Percentiles rank a stretch among this genome's conserved stretches.
phyloP scores from a whole-genome alignment of 1,140 invertebrate genomes.

The Pseudachorutes palmiensis region DNA sequence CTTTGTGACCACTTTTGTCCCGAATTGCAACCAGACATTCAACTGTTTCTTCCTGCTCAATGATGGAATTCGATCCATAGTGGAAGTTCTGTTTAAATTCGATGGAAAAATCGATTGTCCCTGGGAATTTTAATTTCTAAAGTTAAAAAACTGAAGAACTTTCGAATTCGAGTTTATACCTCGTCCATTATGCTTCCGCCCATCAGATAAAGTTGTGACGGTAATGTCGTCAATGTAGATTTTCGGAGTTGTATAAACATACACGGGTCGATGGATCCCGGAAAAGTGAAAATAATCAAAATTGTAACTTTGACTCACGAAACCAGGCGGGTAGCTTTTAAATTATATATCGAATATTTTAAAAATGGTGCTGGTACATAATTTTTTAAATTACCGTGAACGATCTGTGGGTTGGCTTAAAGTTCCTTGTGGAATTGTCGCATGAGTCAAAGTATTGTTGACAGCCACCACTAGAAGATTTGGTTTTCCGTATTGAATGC shows the following conservation, averaged over 20 bases:
- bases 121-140: background rate
- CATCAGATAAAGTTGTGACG: conserved; percentile 42
- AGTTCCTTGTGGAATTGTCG: conserved; percentile 46
- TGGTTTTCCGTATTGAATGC: background rate
- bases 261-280: conserved; percentile 55
- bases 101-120: too few relatives aligned
- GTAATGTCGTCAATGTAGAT: conserved; percentile 50
- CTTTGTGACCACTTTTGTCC: conserved; percentile 38
- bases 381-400: too few relatives aligned
- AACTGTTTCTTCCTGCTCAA: too few relatives aligned
- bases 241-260: conserved; percentile 49
- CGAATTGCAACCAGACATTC: conserved; percentile 24
- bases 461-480: conserved; percentile 54
- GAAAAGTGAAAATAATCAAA: conserved; percentile 66
- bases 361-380: background rate
- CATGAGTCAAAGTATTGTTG: conserved; percentile 53
- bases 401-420: conserved; percentile 19
- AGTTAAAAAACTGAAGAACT: too few relatives aligned
- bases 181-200: background rate
- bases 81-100: too few relatives aligned
- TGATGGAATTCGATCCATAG: too few relatives aligned
- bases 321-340: conserved; percentile 37
- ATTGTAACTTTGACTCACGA: conserved; percentile 42
- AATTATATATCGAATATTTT: conserved; percentile 28
- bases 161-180: background rate